These are phyloP conservation scores for Schmidtea mediterranea DNA, from an alignment of 1,140 invertebrate genomes.

Conservation along the genomic window DNA sequence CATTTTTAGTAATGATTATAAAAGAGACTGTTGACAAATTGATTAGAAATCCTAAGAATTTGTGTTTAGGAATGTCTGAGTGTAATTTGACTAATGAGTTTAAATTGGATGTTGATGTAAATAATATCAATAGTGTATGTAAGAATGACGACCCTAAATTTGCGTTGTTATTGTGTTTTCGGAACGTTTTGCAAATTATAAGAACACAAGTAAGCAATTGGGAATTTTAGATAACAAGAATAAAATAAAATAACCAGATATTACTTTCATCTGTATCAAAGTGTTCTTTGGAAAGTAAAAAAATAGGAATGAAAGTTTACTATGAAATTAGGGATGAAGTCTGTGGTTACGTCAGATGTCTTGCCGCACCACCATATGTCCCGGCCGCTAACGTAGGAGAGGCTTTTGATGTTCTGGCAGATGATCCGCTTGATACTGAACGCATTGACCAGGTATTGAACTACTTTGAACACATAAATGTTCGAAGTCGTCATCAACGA, in stretches of 20 bases:
- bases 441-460: neutral
- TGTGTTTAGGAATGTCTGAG: no score
- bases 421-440: neutral
- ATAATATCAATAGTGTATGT: no score
- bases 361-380: neutral
- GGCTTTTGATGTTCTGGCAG: constrained; percentile 2
- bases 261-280: constrained; percentile 8
- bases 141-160: no score
- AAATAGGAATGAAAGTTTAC: constrained; percentile 2
- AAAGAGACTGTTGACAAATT: no score
- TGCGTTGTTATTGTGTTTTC: no score
- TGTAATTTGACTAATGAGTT: no score
- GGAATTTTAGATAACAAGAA: no score
- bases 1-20: no score
- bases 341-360: neutral
- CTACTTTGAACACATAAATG: constrained; percentile 4
- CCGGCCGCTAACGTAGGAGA: neutral
- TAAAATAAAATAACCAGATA: neutral
- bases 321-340: constrained; percentile 5
- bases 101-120: no score
- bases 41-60: no score
- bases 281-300: constrained; percentile 5
- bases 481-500: neutral
- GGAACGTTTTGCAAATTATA: no score
- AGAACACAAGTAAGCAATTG: no score